Conservation (phyloP, 2,797 vertebrate species). For the Sebastes melanostomus region DNA sequence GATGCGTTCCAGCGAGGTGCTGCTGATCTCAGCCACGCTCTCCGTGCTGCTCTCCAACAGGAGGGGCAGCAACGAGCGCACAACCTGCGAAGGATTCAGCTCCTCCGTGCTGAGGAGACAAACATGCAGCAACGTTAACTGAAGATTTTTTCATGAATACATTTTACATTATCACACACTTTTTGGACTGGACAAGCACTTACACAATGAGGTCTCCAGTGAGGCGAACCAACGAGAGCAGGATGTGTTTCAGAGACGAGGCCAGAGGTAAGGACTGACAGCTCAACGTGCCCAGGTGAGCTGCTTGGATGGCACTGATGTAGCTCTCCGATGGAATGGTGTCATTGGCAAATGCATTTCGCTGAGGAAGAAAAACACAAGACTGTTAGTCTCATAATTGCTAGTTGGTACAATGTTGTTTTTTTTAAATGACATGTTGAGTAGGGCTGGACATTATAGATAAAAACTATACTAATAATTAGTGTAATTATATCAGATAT, state of each 20-base stretch:
- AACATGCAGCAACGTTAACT: background rate
- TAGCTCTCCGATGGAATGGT: slow-evolving; percentile 98
- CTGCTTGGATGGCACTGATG: slow-evolving; percentile 97
- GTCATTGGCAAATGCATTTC: slow-evolving; percentile 98
- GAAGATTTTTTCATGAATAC: background rate
- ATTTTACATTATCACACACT: background rate
- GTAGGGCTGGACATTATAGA: background rate
- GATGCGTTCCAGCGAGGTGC: slow-evolving; percentile 93
- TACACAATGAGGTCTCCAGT: slow-evolving; percentile 97
- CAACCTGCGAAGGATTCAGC: slow-evolving; percentile 90
- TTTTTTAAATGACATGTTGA: background rate
- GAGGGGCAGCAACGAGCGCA: slow-evolving; percentile 90
- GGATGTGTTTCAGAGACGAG: slow-evolving; percentile 94
- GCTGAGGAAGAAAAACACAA: slow-evolving; percentile 73
- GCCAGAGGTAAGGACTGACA: slow-evolving; percentile 93
- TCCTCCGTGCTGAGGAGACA: slow-evolving; percentile 88
- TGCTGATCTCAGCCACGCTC: slow-evolving; percentile 95
- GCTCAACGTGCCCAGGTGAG: slow-evolving; percentile 94
- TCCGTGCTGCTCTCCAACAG: slow-evolving; percentile 96
- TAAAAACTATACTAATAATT: background rate
- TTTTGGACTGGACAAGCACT: slow-evolving; percentile 68
- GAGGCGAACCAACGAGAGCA: slow-evolving; percentile 94
- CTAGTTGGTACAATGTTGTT: background rate
- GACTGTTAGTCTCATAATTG: background rate
- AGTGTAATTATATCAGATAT: background rate